Conservation (phyloP, 2,888 invertebrate genomes). For the Caenorhabditis sinica region DNA sequence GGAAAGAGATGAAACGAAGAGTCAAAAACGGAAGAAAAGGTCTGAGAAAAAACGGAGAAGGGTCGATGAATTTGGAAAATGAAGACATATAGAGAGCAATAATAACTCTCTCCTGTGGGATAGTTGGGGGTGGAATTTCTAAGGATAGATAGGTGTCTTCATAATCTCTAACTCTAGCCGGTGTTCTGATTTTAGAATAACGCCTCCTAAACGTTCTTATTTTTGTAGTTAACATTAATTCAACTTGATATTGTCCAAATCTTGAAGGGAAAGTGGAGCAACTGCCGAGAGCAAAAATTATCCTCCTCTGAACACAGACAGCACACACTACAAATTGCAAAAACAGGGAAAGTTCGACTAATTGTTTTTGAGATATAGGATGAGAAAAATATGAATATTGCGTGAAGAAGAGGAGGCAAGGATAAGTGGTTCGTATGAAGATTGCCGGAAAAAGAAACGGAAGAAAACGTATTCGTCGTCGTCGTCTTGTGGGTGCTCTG, state of each 20-base stretch:
- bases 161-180: neutral
- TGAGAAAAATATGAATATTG: constrained; percentile 55
- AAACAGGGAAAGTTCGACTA: neutral
- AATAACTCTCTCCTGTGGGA: neutral
- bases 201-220: too few species aligned
- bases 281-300: too few species aligned
- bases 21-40: constrained; percentile 39
- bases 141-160: neutral
- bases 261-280: too few species aligned
- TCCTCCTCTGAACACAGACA: too few species aligned
- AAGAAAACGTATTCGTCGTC: constrained; percentile 65
- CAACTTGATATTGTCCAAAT: too few species aligned
- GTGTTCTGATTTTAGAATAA: too few species aligned
- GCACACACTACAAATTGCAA: neutral
- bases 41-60: constrained; percentile 32
- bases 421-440: constrained; percentile 70
- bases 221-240: too few species aligned
- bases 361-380: constrained; percentile 31
- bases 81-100: constrained; percentile 13
- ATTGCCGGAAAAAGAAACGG: constrained; percentile 70
- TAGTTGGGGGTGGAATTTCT: neutral
- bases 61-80: constrained; percentile 17
- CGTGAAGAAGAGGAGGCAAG: constrained; percentile 48
- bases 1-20: constrained; percentile 35
- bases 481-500: constrained; percentile 36